Evolutionary conservation across 2,888 invertebrate genomes (phyloP).

Genomic region (Micoletzkya japonica): DNA sequence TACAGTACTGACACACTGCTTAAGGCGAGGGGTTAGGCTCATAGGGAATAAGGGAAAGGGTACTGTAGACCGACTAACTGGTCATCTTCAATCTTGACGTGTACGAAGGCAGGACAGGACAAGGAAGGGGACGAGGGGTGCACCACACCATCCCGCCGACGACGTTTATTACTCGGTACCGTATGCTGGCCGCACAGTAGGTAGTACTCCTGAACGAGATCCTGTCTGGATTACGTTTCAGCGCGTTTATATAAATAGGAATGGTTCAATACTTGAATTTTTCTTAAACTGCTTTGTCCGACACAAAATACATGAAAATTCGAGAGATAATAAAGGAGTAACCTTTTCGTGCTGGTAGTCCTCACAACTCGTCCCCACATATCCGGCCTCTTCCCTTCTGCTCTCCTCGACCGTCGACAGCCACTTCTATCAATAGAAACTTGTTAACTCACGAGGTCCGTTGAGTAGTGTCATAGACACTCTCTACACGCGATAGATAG

Average conservation of each 20-base stretch:
- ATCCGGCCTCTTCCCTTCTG: background rate
- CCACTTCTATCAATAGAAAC: background rate
- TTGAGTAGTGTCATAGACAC: too few species aligned
- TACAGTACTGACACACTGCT: conserved; percentile 15
- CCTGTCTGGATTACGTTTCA: too few species aligned
- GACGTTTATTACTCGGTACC: background rate
- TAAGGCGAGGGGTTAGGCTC: background rate
- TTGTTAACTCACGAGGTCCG: too few species aligned
- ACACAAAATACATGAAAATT: too few species aligned
- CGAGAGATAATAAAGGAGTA: too few species aligned
- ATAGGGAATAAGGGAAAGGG: background rate
- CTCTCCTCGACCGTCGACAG: background rate
- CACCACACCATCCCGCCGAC: conserved; percentile 12
- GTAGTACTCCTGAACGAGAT: conserved; percentile 18
- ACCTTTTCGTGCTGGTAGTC: background rate
- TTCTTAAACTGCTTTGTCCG: too few species aligned
- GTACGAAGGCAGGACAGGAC: conserved; percentile 24
- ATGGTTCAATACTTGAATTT: background rate
- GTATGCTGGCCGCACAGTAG: conserved; percentile 14
- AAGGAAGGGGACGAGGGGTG: background rate
- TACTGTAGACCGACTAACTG: background rate
- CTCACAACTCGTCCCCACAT: background rate
- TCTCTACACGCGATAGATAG: too few species aligned
- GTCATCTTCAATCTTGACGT: conserved; percentile 2
- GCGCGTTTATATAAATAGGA: too few species aligned